Evolutionary conservation across 2,797 vertebrate species (phyloP).

Genomic region (Oophaga sylvatica): DNA sequence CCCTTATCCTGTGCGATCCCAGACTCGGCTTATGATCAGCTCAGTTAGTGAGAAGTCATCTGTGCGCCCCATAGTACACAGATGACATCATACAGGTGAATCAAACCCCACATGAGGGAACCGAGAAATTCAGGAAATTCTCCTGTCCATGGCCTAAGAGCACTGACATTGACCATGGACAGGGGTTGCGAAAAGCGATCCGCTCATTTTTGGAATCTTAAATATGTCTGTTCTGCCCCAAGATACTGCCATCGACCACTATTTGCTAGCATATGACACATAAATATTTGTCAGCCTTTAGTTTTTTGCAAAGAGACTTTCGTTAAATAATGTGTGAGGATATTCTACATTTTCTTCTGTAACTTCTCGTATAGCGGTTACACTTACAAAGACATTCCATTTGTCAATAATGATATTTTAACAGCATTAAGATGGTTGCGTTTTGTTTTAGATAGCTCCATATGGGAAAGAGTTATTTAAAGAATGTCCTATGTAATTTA

Average conservation of each 20-base stretch:
- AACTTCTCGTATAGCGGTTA: not conserved
- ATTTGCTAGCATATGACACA: not conserved
- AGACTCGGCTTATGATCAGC: too few species aligned
- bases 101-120: too few species aligned
- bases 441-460: slow-evolving; percentile 36
- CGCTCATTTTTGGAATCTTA: too few species aligned
- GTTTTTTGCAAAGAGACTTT: not conserved
- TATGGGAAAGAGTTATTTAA: slow-evolving; percentile 52
- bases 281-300: not conserved
- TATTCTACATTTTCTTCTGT: not conserved
- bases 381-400: not conserved
- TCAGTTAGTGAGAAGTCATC: too few species aligned
- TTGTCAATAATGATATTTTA: slow-evolving; percentile 35
- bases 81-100: too few species aligned
- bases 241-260: not conserved
- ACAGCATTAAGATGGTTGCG: slow-evolving; percentile 7
- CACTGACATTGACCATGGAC: too few species aligned
- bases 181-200: too few species aligned
- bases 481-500: slow-evolving; percentile 59
- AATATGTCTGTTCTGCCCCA: too few species aligned
- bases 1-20: too few species aligned
- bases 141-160: too few species aligned
- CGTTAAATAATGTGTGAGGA: not conserved
- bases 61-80: too few species aligned
- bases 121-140: too few species aligned